Conservation (phyloP, 2,797 vertebrate species). For the Rhabdomys pumilio region DNA sequence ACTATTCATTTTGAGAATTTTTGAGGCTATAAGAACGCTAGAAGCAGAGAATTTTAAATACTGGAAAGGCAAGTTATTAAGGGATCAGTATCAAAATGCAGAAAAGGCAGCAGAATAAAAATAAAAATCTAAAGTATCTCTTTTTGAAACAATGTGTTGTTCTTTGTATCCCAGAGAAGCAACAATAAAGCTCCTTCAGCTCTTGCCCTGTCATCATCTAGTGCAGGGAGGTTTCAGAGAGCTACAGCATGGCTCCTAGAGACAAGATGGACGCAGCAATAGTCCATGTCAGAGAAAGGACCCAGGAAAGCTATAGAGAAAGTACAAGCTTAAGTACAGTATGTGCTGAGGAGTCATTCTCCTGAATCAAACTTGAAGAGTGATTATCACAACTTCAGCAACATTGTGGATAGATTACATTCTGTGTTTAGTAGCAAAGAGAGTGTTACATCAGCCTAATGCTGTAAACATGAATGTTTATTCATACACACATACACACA, state of each 20-base stretch:
- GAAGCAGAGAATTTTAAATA: constrained; percentile 58
- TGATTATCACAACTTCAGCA: background rate
- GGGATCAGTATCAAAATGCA: constrained; percentile 39
- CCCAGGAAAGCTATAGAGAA: background rate
- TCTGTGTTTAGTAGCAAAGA: background rate
- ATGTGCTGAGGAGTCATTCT: background rate
- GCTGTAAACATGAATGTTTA: too few species aligned
- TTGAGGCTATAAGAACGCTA: constrained; percentile 69
- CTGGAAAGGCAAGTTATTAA: background rate
- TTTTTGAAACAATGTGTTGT: constrained; percentile 22
- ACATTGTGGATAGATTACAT: background rate
- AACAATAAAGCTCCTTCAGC: background rate
- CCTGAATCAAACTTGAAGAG: background rate
- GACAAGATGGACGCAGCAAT: background rate
- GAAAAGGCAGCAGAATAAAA: constrained; percentile 37
- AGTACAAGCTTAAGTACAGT: background rate
- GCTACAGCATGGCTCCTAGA: background rate
- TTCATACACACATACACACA: background rate
- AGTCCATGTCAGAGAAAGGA: background rate
- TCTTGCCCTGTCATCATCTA: too few species aligned
- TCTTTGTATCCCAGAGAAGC: background rate
- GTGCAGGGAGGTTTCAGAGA: background rate
- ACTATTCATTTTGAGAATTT: constrained; percentile 78
- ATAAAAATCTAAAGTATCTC: constrained; percentile 45
- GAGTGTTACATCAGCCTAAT: background rate